Evolutionary conservation across 2,113 vertebrate genomes (phyloP).

Genomic region (Pteropus alecto): DNA sequence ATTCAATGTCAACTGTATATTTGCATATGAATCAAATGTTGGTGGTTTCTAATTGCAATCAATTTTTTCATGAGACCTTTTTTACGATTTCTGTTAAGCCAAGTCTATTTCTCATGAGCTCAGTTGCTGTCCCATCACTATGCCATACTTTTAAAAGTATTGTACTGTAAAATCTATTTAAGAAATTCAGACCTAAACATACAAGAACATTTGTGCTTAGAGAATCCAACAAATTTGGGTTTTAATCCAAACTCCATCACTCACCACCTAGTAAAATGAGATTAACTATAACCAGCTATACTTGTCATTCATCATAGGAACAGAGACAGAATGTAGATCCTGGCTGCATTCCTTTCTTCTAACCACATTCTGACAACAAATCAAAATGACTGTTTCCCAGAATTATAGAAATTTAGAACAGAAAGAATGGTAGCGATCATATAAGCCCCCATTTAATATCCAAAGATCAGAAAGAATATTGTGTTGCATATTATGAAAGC

Average conservation of each 20-base stretch:
- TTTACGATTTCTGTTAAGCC: background rate
- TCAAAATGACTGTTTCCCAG: background rate
- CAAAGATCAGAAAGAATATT: background rate
- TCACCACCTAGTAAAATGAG: background rate
- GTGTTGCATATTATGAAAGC: background rate
- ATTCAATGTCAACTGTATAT: background rate
- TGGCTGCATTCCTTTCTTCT: background rate
- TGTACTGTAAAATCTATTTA: background rate
- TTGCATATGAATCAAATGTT: background rate
- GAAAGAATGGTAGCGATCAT: background rate
- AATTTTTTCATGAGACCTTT: background rate
- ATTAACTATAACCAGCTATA: background rate
- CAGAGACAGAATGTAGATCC: background rate
- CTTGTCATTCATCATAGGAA: background rate
- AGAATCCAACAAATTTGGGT: background rate
- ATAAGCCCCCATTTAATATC: background rate
- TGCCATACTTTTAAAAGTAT: background rate
- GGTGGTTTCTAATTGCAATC: background rate
- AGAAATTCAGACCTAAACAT: background rate
- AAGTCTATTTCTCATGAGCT: conserved; percentile 13
- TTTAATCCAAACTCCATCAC: background rate
- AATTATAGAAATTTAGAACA: background rate
- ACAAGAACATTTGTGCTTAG: background rate
- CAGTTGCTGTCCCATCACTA: background rate
- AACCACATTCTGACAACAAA: background rate